A percentile compares a stretch with the other conserved stretches of the same genome.
phyloP scores from a whole-genome alignment of 2,888 invertebrate genomes.

The Timema cristinae region DNA sequence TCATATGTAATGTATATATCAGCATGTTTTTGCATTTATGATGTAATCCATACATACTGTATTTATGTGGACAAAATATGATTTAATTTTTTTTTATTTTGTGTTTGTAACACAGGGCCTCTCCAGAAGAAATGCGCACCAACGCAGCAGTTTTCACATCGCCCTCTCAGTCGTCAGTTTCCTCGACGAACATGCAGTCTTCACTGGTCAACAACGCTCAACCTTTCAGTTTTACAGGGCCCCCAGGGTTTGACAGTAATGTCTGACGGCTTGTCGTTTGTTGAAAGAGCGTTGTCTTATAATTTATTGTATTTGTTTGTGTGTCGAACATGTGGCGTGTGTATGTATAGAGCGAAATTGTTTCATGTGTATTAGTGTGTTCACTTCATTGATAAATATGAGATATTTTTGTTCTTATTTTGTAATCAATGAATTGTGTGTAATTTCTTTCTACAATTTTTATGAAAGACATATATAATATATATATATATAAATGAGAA shows the following conservation, averaged over 20 bases:
- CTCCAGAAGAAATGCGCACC: slow-evolving; percentile 73
- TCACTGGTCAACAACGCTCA: slow-evolving; percentile 78
- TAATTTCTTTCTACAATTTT: too few relatives aligned
- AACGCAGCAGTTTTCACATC: slow-evolving; percentile 40
- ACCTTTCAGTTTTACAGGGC: slow-evolving; percentile 69
- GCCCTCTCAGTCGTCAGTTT: slow-evolving; percentile 29
- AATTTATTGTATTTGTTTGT: background rate
- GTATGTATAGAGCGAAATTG: too few relatives aligned
- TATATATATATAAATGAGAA: too few relatives aligned
- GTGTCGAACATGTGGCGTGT: too few relatives aligned
- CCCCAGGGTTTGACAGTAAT: slow-evolving; percentile 46
- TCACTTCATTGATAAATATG: too few relatives aligned
- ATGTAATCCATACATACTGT: background rate
- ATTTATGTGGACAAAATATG: background rate
- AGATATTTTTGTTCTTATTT: too few relatives aligned
- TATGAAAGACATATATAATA: too few relatives aligned
- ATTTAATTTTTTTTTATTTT: too few relatives aligned
- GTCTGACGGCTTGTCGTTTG: slow-evolving; percentile 23
- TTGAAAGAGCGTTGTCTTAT: background rate
- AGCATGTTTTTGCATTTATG: background rate
- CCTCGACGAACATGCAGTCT: slow-evolving; percentile 61
- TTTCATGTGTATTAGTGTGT: too few relatives aligned
- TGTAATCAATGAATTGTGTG: too few relatives aligned
- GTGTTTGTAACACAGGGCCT: slow-evolving; percentile 56
- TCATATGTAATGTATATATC: background rate